Evolutionary conservation across 2,797 vertebrate genomes (phyloP), one percentile per base, ranked within the genome.

Genomic region (Tapirus indicus): DNA sequence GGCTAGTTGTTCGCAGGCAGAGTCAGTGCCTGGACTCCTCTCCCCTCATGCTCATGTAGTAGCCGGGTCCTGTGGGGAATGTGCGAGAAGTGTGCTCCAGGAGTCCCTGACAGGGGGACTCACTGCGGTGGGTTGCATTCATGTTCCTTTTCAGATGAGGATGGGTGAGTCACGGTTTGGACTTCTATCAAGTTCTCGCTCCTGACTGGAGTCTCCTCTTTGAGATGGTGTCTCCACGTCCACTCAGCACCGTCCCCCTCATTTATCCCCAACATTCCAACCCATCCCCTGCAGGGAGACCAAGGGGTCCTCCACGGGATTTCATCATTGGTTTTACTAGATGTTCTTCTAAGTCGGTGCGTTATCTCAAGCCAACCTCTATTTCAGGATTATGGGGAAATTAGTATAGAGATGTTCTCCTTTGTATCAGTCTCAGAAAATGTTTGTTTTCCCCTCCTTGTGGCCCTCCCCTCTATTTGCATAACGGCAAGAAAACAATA

Each of bases 401-500:
- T 14, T 58, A 52, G 25, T 52, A 35, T 6, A 69, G 91, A 91
- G 23, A 58, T 87, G 60, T 85, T 75, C 1, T 95, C 69, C 32
- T 91, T 52, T 49, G 14, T 52, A 41, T 56, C 41, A 47, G 4
- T 68, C 56, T 92, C 44, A 35, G 66, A 54, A 66, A 69, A 58
- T 62, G 23, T 69, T 77, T 71, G 17, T 56, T 56, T 82, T 27
- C 12, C 18, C 27, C 32, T 68, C n/a, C 27, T 1, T 6, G 56
- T 7, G 82, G 38, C 91, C 96, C 88, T 35, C 97, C 78, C 72
- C 93, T 84, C 49, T 77, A 96, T 74, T 95, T 97, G 87, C 96
- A 83, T 20, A 47, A 92, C 74, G 91, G 96, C 95, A 92, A 97
- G 98, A 98, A 98, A 98, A 66, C 98, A 98, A 98, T 98, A 98